These are phyloP conservation scores for Alcis repandata DNA, from an alignment of 2,888 invertebrate genomes.

Conservation along the genomic window DNA sequence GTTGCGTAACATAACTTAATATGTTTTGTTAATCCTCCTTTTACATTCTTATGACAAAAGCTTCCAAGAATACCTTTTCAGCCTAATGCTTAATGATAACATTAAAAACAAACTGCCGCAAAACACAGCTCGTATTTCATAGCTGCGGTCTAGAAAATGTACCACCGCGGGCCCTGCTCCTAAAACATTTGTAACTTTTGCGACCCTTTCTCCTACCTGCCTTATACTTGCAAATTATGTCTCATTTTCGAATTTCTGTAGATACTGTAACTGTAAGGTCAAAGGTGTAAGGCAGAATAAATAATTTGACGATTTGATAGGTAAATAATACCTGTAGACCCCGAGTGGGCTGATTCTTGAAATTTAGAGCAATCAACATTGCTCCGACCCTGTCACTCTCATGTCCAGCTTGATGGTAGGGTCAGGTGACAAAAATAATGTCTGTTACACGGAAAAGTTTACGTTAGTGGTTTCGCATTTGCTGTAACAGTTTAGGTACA, in stretches of 20 bases:
- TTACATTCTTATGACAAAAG: constrained; percentile 7
- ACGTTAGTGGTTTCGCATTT: too few species aligned
- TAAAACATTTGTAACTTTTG: constrained; percentile 18
- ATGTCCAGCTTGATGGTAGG: too few species aligned
- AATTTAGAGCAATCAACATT: too few species aligned
- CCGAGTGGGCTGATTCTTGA: too few species aligned
- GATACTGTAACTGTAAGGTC: too few species aligned
- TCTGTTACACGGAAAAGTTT: too few species aligned
- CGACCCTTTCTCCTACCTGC: constrained; percentile 17
- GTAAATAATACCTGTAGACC: neutral
- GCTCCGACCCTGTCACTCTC: too few species aligned
- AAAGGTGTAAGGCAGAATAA: neutral
- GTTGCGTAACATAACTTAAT: constrained; percentile 4
- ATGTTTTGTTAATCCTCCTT: constrained; percentile 6
- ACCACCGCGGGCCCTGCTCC: constrained; percentile 12
- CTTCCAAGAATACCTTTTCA: constrained; percentile 17
- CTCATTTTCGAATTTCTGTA: neutral
- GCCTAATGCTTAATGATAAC: constrained; percentile 26
- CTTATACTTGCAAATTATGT: constrained; percentile 4
- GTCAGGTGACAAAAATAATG: too few species aligned
- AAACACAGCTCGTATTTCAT: constrained; percentile 26
- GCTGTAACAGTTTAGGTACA: neutral
- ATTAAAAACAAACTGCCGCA: constrained; percentile 20
- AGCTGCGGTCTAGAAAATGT: constrained; percentile 23
- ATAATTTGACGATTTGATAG: neutral